Conservation (phyloP, 2,113 vertebrate species). For the Pterophyllum scalare region DNA sequence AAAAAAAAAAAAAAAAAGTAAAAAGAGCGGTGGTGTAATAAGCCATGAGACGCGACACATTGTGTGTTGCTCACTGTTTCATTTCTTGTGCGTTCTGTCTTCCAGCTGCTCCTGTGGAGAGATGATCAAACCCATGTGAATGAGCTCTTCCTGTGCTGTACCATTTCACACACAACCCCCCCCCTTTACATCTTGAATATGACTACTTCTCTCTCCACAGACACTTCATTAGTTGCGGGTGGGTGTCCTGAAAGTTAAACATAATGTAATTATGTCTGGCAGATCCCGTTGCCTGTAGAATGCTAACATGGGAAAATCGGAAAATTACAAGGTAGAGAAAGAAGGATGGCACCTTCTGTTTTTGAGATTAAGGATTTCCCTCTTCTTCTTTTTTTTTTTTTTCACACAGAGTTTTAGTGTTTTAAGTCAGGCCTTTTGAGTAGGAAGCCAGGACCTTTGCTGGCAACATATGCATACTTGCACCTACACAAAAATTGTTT, state of each 20-base stretch:
- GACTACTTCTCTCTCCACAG: background rate
- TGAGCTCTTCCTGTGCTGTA: background rate
- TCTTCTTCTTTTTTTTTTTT: background rate
- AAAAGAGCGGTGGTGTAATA: too few species aligned
- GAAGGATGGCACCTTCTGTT: constrained; percentile 2
- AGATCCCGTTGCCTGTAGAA: constrained; percentile 5
- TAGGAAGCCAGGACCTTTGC: background rate
- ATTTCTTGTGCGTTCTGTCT: background rate
- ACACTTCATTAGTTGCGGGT: constrained; percentile 37
- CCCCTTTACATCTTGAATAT: background rate
- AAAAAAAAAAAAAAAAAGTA: too few species aligned
- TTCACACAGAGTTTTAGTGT: background rate
- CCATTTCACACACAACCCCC: background rate
- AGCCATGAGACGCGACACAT: background rate
- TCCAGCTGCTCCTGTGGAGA: background rate
- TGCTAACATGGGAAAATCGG: background rate
- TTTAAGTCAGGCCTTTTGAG: background rate
- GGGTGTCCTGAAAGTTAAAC: constrained; percentile 1
- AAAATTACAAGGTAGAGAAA: constrained; percentile 22
- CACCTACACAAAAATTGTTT: background rate
- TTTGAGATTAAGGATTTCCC: constrained; percentile 16
- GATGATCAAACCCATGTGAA: background rate
- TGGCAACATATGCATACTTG: background rate
- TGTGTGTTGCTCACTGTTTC: constrained; percentile 6
- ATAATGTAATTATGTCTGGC: constrained; percentile 30